Evolutionary conservation across 2,888 invertebrate species (phyloP), one percentile per base, ranked within the genome.

Genomic region (Tetheella fluctuosa): DNA sequence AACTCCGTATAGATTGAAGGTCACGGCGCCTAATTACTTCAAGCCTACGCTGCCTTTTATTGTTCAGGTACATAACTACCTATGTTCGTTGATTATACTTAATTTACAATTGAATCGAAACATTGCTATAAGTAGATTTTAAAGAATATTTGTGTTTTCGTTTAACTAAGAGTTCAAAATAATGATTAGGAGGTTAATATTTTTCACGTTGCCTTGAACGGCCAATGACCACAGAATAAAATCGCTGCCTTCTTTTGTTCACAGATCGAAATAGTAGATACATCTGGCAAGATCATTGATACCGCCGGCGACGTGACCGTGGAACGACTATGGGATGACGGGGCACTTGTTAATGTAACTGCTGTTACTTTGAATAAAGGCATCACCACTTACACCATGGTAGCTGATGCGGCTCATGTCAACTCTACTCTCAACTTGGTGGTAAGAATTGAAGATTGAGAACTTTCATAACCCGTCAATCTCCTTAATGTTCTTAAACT

Each of bases 41-140:
- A 98, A 98, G 84, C 98, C 98, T 0, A 97, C 96, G 23, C 93
- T 98, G 57, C 96, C 96, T 67, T 98, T 97, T 73, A 96, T 95
- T 34, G 96, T 98, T 23, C 96, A 96, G 90, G 97, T 97, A 71
- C 68, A n/a, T n/a, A n/a, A n/a, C 64, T 0, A n/a, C 28, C 25
- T 23, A 23, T 13, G 13, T 17, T n/a, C 5, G 0, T 30, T 54
- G 17, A 28, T 1, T 17, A 15, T 53, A 23, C 34, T 34, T 12
- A 15, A 5, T 34, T 34, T 25, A n/a, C 6, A 5, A 23, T 23
- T 25, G 1, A 23, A 53, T 53, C 15, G 10, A 15, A 52, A 15
- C 2, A n/a, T 34, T 34, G 34, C 15, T 15, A 37, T 37, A 4
- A 13, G 13, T 37, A 15, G 6, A 30, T 30, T 30, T 37, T 37